A percentile compares a stretch with the other conserved stretches of the same genome.
Evolutionary conservation across 2,888 invertebrate genomes (phyloP).

Genomic region (Zaprionus bogoriensis): DNA sequence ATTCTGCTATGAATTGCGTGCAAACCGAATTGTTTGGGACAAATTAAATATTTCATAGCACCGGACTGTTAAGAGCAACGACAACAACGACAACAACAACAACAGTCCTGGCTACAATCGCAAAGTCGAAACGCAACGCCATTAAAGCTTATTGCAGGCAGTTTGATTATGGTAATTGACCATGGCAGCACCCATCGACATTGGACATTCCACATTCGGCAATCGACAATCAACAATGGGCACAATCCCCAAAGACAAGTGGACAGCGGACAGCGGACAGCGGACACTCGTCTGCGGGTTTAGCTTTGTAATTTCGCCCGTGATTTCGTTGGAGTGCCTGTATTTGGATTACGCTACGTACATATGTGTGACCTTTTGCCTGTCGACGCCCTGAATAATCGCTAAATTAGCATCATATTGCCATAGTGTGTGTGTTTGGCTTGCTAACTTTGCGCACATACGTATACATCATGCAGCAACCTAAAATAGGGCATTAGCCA

Average conservation of each 20-base stretch:
- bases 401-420: background rate
- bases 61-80: constrained; percentile 33
- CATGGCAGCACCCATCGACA: constrained; percentile 13
- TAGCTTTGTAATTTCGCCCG: constrained; percentile 16
- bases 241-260: too few species aligned
- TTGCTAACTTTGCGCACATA: too few species aligned
- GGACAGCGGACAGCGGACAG: too few species aligned
- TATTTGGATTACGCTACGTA: constrained; percentile 10
- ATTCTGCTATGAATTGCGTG: constrained; percentile 23
- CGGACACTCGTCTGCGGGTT: too few species aligned
- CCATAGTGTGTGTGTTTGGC: background rate
- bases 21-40: constrained; percentile 46
- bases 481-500: background rate
- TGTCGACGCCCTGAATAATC: background rate
- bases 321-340: constrained; percentile 7
- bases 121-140: constrained; percentile 49
- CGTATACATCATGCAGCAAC: too few species aligned
- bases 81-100: constrained; percentile 11
- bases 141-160: constrained; percentile 54
- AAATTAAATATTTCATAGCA: constrained; percentile 59
- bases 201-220: too few species aligned
- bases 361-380: constrained; percentile 15
- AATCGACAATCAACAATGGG: constrained; percentile 3
- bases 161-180: constrained; percentile 58
- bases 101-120: constrained; percentile 14